phyloP scores from a whole-genome alignment of 2,888 invertebrate species.

The Ptilodon capucinus region DNA sequence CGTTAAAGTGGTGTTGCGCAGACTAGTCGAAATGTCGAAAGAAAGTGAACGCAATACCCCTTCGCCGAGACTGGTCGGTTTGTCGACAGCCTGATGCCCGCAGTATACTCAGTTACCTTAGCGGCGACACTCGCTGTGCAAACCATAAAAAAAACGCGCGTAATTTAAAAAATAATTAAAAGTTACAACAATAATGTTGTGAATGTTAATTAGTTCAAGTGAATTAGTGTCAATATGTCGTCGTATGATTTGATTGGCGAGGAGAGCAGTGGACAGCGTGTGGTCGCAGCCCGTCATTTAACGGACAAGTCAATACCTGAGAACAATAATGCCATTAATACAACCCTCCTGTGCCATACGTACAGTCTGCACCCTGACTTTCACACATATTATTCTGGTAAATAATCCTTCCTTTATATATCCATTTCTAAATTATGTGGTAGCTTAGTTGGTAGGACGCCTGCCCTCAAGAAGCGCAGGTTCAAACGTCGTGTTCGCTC shows the following conservation, averaged over 20 bases:
- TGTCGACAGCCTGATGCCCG: slow-evolving; percentile 21
- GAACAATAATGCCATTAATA: slow-evolving; percentile 58
- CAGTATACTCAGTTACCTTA: slow-evolving; percentile 46
- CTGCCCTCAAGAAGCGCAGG: no score
- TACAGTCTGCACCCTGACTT: slow-evolving; percentile 69
- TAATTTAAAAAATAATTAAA: slow-evolving; percentile 10
- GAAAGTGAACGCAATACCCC: slow-evolving; percentile 72
- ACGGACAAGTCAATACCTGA: slow-evolving; percentile 52
- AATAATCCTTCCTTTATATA: no score
- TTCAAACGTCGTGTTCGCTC: no score
- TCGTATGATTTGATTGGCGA: slow-evolving; percentile 62
- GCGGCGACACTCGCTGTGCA: slow-evolving; percentile 34
- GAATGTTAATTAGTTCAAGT: slow-evolving; percentile 17
- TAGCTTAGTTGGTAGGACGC: no score
- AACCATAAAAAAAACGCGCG: slow-evolving; percentile 30
- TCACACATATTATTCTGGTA: slow-evolving; percentile 67
- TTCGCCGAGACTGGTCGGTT: slow-evolving; percentile 20
- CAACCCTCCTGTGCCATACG: slow-evolving; percentile 64
- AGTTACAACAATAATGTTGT: slow-evolving; percentile 12
- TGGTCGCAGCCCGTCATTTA: slow-evolving; percentile 60
- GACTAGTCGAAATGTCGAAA: slow-evolving; percentile 69
- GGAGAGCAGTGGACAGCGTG: slow-evolving; percentile 44
- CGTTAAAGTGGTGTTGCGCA: slow-evolving; percentile 56
- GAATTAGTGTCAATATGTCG: slow-evolving; percentile 10
- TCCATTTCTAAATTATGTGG: no score